Percentiles rank a stretch among this genome's conserved stretches.
phyloP scores from a whole-genome alignment of 30 jellyfish, hydroid and myxozoan genomes.

The Phacellophora camtschatica region DNA sequence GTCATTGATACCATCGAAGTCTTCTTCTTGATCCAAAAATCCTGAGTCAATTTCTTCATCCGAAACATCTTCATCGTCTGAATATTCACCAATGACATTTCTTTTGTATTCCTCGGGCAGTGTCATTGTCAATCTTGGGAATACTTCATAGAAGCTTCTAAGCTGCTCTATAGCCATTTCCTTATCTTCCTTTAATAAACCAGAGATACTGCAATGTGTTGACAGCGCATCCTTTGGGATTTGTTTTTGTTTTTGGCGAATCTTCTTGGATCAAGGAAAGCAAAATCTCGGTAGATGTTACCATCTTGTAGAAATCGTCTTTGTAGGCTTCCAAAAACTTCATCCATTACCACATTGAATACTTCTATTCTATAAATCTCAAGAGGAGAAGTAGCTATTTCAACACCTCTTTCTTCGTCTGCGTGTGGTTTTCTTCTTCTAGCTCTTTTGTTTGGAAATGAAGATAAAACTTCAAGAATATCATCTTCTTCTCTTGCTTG shows the following conservation, averaged over 20 bases:
- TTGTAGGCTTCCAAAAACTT: background rate
- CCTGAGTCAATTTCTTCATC: slow-evolving; percentile 1
- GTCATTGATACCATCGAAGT: no score
- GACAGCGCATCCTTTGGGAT: background rate
- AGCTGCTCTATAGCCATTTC: slow-evolving; percentile 18
- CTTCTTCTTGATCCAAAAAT: no score
- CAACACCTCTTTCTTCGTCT: background rate
- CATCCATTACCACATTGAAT: background rate
- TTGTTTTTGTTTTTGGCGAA: background rate
- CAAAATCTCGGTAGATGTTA: background rate
- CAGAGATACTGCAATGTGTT: slow-evolving; percentile 8
- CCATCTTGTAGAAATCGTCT: background rate
- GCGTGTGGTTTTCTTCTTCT: background rate
- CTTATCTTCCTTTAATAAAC: background rate
- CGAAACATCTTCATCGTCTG: background rate
- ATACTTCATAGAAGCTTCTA: slow-evolving; percentile 16
- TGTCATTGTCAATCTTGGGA: slow-evolving; percentile 37
- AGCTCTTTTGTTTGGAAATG: slow-evolving; percentile 17
- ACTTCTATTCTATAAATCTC: background rate
- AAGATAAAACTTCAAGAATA: slow-evolving; percentile 15
- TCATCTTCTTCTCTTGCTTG: slow-evolving; percentile 1
- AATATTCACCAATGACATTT: background rate
- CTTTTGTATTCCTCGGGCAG: slow-evolving; percentile 14
- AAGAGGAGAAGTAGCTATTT: background rate
- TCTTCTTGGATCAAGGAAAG: background rate